Percentiles rank a stretch among this genome's conserved stretches.
Evolutionary conservation across 2,888 invertebrate species (phyloP).

Genomic region (Coremacera marginata): DNA sequence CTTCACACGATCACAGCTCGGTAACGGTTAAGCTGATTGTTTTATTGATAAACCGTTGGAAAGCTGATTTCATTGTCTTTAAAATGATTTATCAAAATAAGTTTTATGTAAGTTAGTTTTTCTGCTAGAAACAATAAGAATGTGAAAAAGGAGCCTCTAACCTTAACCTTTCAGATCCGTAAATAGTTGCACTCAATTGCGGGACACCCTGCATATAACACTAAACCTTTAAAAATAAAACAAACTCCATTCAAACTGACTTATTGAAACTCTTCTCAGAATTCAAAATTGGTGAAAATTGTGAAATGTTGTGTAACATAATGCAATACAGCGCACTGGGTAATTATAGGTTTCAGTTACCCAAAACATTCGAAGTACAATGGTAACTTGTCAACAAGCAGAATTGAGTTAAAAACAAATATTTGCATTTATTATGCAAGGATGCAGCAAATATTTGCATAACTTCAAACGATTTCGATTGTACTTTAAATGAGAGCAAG

Average conservation of each 20-base stretch:
- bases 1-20: too few relatives aligned
- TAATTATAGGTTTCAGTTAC: background rate
- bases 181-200: too few relatives aligned
- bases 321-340: slow-evolving; percentile 23
- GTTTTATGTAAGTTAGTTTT: too few relatives aligned
- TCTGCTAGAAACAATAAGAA: too few relatives aligned
- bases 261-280: slow-evolving; percentile 22
- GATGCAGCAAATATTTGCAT: slow-evolving; percentile 15
- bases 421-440: slow-evolving; percentile 38
- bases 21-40: too few relatives aligned
- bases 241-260: slow-evolving; percentile 37
- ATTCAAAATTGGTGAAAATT: slow-evolving; percentile 26
- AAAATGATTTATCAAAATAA: too few relatives aligned
- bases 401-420: slow-evolving; percentile 31
- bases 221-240: background rate
- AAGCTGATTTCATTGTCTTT: too few relatives aligned
- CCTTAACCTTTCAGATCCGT: too few relatives aligned
- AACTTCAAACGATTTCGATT: background rate
- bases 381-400: slow-evolving; percentile 23
- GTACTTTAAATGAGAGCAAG: background rate
- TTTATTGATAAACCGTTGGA: too few relatives aligned
- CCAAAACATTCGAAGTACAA: slow-evolving; percentile 28
- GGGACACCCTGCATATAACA: too few relatives aligned
- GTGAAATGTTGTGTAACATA: slow-evolving; percentile 45
- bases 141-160: too few relatives aligned